phyloP scores from a whole-genome alignment of 2,888 invertebrate species.

The Trissolcus brochymenae region DNA sequence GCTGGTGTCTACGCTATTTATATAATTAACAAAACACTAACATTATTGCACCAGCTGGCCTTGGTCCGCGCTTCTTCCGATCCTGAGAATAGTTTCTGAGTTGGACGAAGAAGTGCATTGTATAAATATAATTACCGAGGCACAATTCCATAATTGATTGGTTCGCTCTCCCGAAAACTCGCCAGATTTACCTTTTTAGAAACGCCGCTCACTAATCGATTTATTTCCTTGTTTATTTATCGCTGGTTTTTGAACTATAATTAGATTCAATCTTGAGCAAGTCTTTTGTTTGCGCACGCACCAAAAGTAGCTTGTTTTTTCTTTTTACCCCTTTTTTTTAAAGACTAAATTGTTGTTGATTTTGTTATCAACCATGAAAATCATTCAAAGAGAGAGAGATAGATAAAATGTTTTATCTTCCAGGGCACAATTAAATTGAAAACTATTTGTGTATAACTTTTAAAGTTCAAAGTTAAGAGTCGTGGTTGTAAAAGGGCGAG shows the following conservation, averaged over 20 bases:
- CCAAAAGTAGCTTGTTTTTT: too few species aligned
- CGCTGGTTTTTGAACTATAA: constrained; percentile 1
- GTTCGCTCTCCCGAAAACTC: constrained; percentile 8
- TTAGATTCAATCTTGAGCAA: not conserved
- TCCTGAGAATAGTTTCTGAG: constrained; percentile 53
- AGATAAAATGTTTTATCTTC: too few species aligned
- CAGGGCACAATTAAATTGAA: too few species aligned
- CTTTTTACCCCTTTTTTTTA: too few species aligned
- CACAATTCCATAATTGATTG: constrained; percentile 40
- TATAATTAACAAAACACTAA: constrained; percentile 42
- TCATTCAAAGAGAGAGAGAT: too few species aligned
- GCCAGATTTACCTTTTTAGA: not conserved
- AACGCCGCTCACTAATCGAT: not conserved
- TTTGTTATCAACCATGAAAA: too few species aligned
- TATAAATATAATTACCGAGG: constrained; percentile 46
- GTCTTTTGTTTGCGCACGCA: too few species aligned
- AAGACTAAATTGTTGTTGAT: too few species aligned
- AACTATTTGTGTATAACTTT: too few species aligned
- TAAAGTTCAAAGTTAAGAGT: not conserved
- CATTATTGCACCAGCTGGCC: constrained; percentile 49
- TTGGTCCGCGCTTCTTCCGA: constrained; percentile 51
- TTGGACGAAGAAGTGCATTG: constrained; percentile 45
- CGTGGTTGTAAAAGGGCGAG: too few species aligned
- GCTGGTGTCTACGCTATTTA: constrained; percentile 8
- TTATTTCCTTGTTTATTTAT: constrained; percentile 7